These are phyloP conservation scores for Orchestia grillus DNA, from an alignment of 1,140 invertebrate genomes.

Conservation along the genomic window DNA sequence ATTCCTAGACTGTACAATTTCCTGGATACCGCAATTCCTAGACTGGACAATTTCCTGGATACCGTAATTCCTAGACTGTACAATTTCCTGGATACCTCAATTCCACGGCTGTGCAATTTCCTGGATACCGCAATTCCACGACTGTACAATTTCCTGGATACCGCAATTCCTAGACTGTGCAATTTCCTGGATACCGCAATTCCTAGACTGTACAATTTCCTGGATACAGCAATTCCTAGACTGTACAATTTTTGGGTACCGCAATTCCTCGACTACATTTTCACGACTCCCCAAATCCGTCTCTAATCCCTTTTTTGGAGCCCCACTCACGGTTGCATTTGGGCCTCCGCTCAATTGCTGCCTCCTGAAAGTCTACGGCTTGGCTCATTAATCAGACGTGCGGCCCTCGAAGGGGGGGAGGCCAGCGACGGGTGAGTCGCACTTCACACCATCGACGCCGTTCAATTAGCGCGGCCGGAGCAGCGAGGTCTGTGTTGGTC, in stretches of 20 bases:
- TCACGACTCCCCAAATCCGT: background rate
- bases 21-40: no score
- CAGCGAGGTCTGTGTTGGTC: background rate
- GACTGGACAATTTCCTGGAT: no score
- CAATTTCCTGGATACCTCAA: background rate
- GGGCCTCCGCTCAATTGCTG: background rate
- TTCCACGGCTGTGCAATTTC: no score
- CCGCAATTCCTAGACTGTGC: no score
- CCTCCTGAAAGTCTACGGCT: background rate
- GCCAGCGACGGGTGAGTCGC: background rate
- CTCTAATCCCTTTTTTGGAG: background rate
- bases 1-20: no score
- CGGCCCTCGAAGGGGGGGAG: background rate
- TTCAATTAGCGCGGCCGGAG: background rate
- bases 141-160: no score
- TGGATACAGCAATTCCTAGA: background rate
- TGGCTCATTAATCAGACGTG: background rate
- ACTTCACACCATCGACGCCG: background rate
- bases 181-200: no score
- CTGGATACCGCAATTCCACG: background rate
- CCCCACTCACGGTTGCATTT: background rate
- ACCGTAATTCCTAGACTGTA: no score
- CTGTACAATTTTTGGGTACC: background rate
- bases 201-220: background rate
- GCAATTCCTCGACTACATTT: background rate